Percentiles rank a stretch among this genome's conserved stretches.
Conservation (phyloP, 37 sponge, comb jelly and placozoan genomes). For the Ianthella basta region DNA sequence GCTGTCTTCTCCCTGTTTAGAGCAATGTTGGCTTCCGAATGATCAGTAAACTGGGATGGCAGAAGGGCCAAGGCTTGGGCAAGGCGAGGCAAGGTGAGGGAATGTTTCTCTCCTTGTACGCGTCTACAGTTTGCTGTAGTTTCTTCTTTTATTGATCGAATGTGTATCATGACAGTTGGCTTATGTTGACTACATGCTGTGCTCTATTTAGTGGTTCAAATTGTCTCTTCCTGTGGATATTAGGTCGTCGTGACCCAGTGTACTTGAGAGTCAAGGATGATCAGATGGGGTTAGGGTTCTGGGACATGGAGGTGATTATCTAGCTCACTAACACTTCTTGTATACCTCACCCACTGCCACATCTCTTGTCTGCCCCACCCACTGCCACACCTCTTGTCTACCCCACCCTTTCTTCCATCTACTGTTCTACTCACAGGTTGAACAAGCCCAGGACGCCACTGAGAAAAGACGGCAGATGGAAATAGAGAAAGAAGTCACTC, state of each 20-base stretch:
- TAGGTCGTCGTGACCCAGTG: slow-evolving; percentile 80
- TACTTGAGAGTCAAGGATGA: slow-evolving; percentile 78
- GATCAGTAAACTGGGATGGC: slow-evolving; percentile 85
- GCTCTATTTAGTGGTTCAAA: background rate
- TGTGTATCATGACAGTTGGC: background rate
- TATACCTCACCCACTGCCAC: background rate
- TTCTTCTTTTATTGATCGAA: background rate
- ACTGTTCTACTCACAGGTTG: slow-evolving; percentile 45
- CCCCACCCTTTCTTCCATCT: no score
- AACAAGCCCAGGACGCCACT: slow-evolving; percentile 79
- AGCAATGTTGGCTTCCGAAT: slow-evolving; percentile 81
- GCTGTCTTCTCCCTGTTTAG: slow-evolving; percentile 47
- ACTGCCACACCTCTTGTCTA: no score
- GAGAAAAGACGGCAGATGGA: slow-evolving; percentile 85
- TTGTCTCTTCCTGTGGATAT: background rate
- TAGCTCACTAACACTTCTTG: no score
- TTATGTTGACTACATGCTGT: background rate
- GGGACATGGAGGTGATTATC: slow-evolving; percentile 73
- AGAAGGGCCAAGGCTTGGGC: slow-evolving; percentile 75
- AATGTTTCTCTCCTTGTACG: background rate
- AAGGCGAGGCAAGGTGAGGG: slow-evolving; percentile 66
- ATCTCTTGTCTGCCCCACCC: background rate
- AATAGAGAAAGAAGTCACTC: slow-evolving; percentile 79
- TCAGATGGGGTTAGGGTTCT: slow-evolving; percentile 79
- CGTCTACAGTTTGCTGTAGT: background rate